phyloP scores from a whole-genome alignment of 1,140 invertebrate genomes.

The Zophobas atratus region DNA sequence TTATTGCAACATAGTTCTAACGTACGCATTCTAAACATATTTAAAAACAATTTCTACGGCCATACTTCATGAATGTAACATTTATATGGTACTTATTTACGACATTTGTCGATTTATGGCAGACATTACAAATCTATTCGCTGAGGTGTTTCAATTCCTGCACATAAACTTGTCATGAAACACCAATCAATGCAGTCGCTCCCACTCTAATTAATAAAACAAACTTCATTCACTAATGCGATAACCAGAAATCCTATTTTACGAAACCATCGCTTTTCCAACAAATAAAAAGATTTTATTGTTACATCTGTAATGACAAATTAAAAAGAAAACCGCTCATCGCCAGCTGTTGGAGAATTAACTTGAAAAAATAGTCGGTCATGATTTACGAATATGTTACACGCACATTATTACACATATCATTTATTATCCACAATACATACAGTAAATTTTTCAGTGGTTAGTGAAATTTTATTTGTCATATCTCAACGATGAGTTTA shows the following conservation, averaged over 20 bases:
- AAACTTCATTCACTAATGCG: neutral
- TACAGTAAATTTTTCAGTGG: no score
- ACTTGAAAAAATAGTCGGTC: no score
- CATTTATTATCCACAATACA: no score
- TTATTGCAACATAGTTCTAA: constrained; percentile 27
- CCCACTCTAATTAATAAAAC: constrained; percentile 24
- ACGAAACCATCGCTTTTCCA: no score
- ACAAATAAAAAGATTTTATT: no score
- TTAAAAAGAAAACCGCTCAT: no score
- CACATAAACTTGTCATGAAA: constrained; percentile 14
- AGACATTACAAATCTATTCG: constrained; percentile 28
- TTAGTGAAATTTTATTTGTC: no score
- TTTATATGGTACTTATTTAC: constrained; percentile 32
- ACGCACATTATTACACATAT: no score
- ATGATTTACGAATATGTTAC: no score
- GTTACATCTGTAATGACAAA: no score
- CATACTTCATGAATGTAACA: constrained; percentile 27
- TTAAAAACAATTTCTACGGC: constrained; percentile 31
- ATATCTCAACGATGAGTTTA: no score
- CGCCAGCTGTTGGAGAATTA: no score
- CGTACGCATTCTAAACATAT: constrained; percentile 35
- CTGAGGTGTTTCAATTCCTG: constrained; percentile 31
- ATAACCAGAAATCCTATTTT: neutral
- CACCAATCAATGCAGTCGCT: neutral
- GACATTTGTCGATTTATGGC: constrained; percentile 30